Percentiles rank a stretch among this genome's conserved stretches.
phyloP scores from a whole-genome alignment of 2,113 vertebrate species.

The Erinaceus europaeus region DNA sequence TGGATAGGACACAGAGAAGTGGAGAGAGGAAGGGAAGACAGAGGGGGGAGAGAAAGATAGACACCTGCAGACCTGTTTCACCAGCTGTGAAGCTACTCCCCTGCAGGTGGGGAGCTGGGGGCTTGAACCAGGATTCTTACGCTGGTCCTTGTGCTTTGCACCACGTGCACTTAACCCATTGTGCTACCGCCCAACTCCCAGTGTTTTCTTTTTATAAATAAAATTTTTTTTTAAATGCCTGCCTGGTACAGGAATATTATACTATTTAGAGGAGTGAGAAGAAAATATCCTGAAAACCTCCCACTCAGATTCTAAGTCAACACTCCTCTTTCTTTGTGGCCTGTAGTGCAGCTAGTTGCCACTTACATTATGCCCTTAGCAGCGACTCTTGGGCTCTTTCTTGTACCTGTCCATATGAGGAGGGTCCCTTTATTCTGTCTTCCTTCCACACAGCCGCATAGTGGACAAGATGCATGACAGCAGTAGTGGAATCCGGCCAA shows the following conservation, averaged over 20 bases:
- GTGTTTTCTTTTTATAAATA: not conserved
- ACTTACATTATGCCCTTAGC: not conserved
- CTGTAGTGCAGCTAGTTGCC: not conserved
- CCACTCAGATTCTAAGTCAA: not conserved
- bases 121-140: too few species aligned
- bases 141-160: too few species aligned
- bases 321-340: not conserved
- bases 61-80: too few species aligned
- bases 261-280: not conserved
- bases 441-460: constrained; percentile 83
- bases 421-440: not conserved
- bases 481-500: constrained; percentile 88
- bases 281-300: not conserved
- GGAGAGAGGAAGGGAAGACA: too few species aligned
- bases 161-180: too few species aligned
- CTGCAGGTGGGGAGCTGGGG: too few species aligned
- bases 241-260: not conserved
- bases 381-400: not conserved
- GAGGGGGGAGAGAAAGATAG: too few species aligned
- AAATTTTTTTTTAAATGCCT: too few species aligned
- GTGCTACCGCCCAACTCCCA: not conserved
- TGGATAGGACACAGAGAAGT: too few species aligned
- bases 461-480: constrained; percentile 92
- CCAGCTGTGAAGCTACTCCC: too few species aligned
- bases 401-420: not conserved